Evolutionary conservation across 1,140 invertebrate species (phyloP).

Genomic region (Orussus abietinus): DNA sequence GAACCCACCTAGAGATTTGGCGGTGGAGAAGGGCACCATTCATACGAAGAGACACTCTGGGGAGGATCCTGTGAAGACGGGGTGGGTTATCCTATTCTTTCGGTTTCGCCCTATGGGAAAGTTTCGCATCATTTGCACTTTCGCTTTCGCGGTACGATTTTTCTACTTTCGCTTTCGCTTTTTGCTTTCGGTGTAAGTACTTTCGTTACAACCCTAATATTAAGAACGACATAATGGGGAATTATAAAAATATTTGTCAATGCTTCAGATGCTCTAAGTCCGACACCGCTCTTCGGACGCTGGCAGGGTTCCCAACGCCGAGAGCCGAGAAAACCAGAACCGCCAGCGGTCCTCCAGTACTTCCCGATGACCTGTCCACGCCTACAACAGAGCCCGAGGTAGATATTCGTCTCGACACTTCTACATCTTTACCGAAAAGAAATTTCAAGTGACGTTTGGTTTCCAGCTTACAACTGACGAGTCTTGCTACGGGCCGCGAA

Average conservation of each 20-base stretch:
- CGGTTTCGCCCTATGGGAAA: background rate
- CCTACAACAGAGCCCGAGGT: constrained; percentile 58
- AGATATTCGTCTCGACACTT: too few relatives aligned
- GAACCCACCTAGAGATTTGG: constrained; percentile 54
- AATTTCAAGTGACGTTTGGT: too few relatives aligned
- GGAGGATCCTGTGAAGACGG: constrained; percentile 77
- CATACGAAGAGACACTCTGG: constrained; percentile 95
- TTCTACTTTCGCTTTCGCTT: too few relatives aligned
- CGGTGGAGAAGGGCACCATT: constrained; percentile 87
- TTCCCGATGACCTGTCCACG: constrained; percentile 58
- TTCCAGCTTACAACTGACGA: constrained; percentile 46
- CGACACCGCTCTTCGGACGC: constrained; percentile 57
- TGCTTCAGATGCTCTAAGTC: constrained; percentile 52
- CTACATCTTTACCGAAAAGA: too few relatives aligned
- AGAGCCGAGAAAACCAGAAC: constrained; percentile 60
- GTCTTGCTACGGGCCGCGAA: constrained; percentile 38
- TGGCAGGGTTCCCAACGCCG: constrained; percentile 55
- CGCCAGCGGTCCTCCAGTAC: constrained; percentile 61
- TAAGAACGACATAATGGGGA: too few relatives aligned
- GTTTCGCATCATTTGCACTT: constrained; percentile 5
- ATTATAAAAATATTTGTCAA: too few relatives aligned
- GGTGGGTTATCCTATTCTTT: constrained; percentile 41
- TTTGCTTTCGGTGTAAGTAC: too few relatives aligned
- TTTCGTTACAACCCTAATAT: too few relatives aligned
- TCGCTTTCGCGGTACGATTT: background rate